Evolutionary conservation across 2,888 invertebrate species (phyloP).

Genomic region (Acanthosoma haemorrhoidale): DNA sequence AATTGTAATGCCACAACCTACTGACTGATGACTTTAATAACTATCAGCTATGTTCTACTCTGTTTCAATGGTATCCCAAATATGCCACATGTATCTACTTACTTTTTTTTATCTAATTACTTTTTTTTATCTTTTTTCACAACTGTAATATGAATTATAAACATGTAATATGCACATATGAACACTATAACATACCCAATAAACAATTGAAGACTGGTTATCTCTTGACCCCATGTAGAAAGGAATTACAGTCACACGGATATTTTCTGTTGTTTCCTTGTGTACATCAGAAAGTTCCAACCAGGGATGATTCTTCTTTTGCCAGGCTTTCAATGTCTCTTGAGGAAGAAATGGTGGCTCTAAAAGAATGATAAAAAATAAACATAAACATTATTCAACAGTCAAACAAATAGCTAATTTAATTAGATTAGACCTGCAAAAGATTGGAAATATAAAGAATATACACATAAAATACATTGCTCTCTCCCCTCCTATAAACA

Average conservation of each 20-base stretch:
- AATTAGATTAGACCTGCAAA: slow-evolving; percentile 39
- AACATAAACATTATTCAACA: neutral
- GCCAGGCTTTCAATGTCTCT: slow-evolving; percentile 90
- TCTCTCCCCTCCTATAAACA: too few relatives aligned
- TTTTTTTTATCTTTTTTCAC: neutral
- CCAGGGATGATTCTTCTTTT: slow-evolving; percentile 96
- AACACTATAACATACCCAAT: slow-evolving; percentile 62
- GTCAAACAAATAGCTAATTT: neutral
- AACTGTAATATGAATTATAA: too few relatives aligned
- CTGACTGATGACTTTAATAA: too few relatives aligned
- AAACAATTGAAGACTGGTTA: slow-evolving; percentile 84
- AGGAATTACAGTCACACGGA: slow-evolving; percentile 95
- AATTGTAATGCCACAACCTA: too few relatives aligned
- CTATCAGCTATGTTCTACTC: too few relatives aligned
- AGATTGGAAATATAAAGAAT: neutral
- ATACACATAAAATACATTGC: too few relatives aligned
- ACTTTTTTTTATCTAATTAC: neutral
- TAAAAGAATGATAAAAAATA: slow-evolving; percentile 41
- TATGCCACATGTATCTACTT: neutral
- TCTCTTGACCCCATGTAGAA: slow-evolving; percentile 96
- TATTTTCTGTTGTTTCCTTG: slow-evolving; percentile 92
- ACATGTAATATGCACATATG: neutral
- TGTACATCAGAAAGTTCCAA: slow-evolving; percentile 93
- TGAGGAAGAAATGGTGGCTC: slow-evolving; percentile 84
- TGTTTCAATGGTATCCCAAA: too few relatives aligned